phyloP scores from a whole-genome alignment of 2,797 vertebrate species.

The Champsocephalus gunnari region DNA sequence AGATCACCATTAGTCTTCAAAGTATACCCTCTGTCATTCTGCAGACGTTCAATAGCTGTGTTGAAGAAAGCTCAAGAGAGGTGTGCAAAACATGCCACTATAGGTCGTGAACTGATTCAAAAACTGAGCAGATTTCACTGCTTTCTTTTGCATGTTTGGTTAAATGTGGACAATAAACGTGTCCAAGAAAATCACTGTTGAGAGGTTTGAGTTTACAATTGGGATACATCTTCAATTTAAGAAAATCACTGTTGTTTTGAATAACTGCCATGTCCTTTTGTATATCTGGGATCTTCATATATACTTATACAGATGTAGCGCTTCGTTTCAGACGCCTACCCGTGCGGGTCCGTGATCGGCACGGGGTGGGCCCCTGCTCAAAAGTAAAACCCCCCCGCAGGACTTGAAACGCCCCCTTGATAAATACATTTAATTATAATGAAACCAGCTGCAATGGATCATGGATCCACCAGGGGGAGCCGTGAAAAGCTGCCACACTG shows the following conservation, averaged over 20 bases:
- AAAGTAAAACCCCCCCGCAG: too few species aligned
- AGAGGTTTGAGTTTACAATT: background rate
- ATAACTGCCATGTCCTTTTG: background rate
- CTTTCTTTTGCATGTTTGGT: background rate
- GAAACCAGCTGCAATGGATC: too few species aligned
- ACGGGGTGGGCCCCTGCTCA: too few species aligned
- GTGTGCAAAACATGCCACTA: background rate
- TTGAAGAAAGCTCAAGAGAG: background rate
- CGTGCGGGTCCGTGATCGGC: too few species aligned
- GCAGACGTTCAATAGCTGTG: background rate
- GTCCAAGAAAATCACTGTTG: background rate
- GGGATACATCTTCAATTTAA: background rate
- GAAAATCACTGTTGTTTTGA: background rate
- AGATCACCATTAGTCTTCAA: background rate
- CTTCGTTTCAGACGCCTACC: too few species aligned
- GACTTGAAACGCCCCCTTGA: too few species aligned
- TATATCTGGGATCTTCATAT: too few species aligned
- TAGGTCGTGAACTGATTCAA: background rate
- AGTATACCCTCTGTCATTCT: background rate
- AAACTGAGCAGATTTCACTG: background rate
- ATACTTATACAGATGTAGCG: too few species aligned
- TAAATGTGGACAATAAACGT: background rate
- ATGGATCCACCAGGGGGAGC: too few species aligned
- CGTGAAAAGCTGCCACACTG: too few species aligned
- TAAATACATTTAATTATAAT: too few species aligned